phyloP scores from a whole-genome alignment of 2,797 vertebrate genomes.

The Oryzias dopingdopingensis region DNA sequence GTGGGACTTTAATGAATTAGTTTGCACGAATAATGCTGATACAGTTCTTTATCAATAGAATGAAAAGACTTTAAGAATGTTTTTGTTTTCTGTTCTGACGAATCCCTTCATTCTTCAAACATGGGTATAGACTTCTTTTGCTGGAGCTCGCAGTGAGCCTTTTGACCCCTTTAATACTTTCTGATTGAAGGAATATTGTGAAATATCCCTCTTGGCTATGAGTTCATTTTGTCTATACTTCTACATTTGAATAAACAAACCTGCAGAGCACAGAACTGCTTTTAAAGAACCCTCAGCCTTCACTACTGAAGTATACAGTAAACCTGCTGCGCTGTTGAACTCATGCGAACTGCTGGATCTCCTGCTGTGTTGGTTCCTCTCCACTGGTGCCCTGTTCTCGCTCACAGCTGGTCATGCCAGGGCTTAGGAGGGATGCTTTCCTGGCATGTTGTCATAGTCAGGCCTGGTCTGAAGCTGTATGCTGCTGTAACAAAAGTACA shows the following conservation, averaged over 20 bases:
- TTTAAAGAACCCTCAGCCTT: neutral
- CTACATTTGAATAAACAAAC: neutral
- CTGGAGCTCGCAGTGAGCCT: no score
- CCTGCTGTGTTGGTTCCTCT: neutral
- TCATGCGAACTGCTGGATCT: conserved; percentile 12
- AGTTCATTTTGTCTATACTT: no score
- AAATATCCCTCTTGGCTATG: no score
- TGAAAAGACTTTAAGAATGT: no score
- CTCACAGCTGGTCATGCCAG: conserved; percentile 41
- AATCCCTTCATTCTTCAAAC: no score
- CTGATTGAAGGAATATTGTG: no score
- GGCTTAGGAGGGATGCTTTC: conserved; percentile 42
- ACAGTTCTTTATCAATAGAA: no score
- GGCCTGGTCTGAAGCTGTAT: conserved; percentile 51
- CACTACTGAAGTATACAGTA: neutral
- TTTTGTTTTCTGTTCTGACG: no score
- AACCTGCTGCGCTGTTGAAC: conserved; percentile 14
- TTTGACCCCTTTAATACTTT: no score
- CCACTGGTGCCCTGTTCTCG: conserved; percentile 19
- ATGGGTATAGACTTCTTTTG: no score
- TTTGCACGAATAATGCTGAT: no score
- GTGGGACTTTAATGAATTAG: no score
- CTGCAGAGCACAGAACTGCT: neutral
- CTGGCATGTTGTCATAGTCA: conserved; percentile 63
- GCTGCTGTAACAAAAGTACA: conserved; percentile 68